phyloP scores from a whole-genome alignment of 2,113 vertebrate species.

The Lophius piscatorius region DNA sequence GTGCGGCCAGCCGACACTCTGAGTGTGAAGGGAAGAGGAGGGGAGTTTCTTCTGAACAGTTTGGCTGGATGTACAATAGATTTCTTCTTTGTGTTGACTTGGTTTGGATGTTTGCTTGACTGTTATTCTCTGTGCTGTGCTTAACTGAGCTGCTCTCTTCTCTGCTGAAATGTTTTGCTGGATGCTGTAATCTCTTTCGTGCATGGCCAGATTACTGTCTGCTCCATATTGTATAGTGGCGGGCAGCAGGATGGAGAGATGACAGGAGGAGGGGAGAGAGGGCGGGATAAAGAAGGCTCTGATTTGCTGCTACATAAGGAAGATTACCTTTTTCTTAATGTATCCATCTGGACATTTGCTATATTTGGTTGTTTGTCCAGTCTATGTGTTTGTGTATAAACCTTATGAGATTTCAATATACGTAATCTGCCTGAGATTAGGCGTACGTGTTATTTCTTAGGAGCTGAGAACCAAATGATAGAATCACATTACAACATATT shows the following conservation, averaged over 20 bases:
- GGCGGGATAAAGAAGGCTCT: constrained; percentile 35
- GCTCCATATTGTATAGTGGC: constrained; percentile 71
- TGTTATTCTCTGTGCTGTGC: constrained; percentile 11
- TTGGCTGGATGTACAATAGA: constrained; percentile 3
- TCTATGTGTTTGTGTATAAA: constrained; percentile 41
- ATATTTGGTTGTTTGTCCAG: constrained; percentile 59
- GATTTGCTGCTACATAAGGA: constrained; percentile 63
- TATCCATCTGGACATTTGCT: constrained; percentile 63
- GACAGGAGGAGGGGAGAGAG: constrained; percentile 42
- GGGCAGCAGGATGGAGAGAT: constrained; percentile 51
- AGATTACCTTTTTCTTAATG: constrained; percentile 72
- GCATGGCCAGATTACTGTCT: constrained; percentile 74
- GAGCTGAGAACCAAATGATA: constrained; percentile 42
- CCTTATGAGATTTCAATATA: constrained; percentile 38
- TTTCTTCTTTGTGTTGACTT: constrained; percentile 27
- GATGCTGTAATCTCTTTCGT: constrained; percentile 72
- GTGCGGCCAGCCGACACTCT: constrained; percentile 39
- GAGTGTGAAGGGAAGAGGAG: constrained; percentile 9
- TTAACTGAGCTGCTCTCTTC: constrained; percentile 53
- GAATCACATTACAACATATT: constrained; percentile 37
- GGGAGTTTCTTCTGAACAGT: constrained; percentile 25
- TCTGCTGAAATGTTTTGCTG: constrained; percentile 55
- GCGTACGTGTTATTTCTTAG: constrained; percentile 39
- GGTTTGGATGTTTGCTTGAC: constrained; percentile 3
- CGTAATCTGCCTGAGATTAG: too few relatives aligned